A percentile compares a stretch with the other conserved stretches of the same genome.
phyloP scores from a whole-genome alignment of 2,113 vertebrate species.

The Loxodonta africana region DNA sequence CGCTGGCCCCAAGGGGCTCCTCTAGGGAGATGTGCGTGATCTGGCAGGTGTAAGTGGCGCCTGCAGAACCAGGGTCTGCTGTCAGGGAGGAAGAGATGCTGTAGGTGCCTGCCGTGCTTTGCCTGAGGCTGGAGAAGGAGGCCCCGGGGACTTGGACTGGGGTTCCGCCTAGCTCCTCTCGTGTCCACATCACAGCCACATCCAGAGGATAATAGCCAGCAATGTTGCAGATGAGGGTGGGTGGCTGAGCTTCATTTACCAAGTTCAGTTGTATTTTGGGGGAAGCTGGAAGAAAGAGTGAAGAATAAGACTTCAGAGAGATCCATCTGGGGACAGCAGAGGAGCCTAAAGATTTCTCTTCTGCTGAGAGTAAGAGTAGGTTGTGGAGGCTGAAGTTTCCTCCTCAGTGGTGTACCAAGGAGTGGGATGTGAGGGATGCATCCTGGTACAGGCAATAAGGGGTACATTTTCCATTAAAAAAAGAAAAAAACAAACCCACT shows the following conservation, averaged over 20 bases:
- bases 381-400: neutral
- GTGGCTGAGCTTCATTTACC: rapidly evolving
- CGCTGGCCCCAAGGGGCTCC: conserved; percentile 71
- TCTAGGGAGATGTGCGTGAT: conserved; percentile 88
- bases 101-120: conserved; percentile 89
- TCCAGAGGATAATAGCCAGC: conserved; percentile 86
- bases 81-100: conserved; percentile 89
- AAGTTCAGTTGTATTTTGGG: conserved; percentile 62
- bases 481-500: too few relatives aligned
- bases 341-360: neutral
- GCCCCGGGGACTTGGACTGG: conserved; percentile 71
- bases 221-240: conserved; percentile 75
- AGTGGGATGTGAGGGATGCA: neutral
- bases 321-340: neutral
- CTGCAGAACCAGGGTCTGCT: conserved; percentile 67
- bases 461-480: neutral
- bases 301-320: neutral
- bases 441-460: neutral
- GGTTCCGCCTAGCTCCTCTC: conserved; percentile 28
- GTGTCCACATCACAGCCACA: conserved; percentile 78
- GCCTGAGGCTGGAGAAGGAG: conserved; percentile 90
- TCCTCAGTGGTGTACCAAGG: neutral
- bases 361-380: neutral
- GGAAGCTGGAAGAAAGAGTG: conserved; percentile 73
- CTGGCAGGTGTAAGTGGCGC: conserved; percentile 89